Conservation (phyloP, 2,888 invertebrate genomes). For the Caenorhabditis angaria region DNA sequence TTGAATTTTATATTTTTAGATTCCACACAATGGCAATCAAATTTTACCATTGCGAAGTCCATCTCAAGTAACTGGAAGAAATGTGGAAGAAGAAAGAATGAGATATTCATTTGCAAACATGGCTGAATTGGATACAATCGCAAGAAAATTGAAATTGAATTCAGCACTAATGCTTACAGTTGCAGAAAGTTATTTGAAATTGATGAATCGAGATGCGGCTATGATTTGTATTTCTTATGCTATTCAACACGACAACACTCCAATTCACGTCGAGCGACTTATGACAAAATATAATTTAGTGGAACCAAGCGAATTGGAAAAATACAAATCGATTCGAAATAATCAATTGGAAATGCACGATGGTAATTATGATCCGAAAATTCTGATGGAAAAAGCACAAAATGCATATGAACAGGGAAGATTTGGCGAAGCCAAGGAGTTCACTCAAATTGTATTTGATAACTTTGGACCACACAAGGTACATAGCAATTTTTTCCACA, state of each 20-base stretch:
- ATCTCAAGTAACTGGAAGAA: slow-evolving; percentile 34
- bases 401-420: slow-evolving; percentile 52
- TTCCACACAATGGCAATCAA: neutral
- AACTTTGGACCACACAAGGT: slow-evolving; percentile 47
- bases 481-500: neutral
- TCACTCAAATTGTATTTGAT: slow-evolving; percentile 55
- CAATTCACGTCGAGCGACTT: slow-evolving; percentile 26
- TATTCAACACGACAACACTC: slow-evolving; percentile 21
- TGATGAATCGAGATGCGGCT: slow-evolving; percentile 42
- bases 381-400: slow-evolving; percentile 43
- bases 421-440: slow-evolving; percentile 48
- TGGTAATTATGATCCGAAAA: slow-evolving; percentile 25
- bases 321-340: slow-evolving; percentile 28
- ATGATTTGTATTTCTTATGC: slow-evolving; percentile 40
- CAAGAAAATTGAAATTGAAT: slow-evolving; percentile 14
- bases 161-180: slow-evolving; percentile 31
- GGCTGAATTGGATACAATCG: slow-evolving; percentile 31
- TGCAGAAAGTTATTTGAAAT: slow-evolving; percentile 37
- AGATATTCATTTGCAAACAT: slow-evolving; percentile 32
- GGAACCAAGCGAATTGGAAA: slow-evolving; percentile 29
- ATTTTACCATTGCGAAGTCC: slow-evolving; percentile 19
- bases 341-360: slow-evolving; percentile 32
- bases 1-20: slow-evolving; percentile 5
- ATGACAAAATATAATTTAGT: slow-evolving; percentile 41
- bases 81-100: slow-evolving; percentile 36